Evolutionary conservation across 2,113 vertebrate species (phyloP).

Genomic region (Oryzias melastigma): DNA sequence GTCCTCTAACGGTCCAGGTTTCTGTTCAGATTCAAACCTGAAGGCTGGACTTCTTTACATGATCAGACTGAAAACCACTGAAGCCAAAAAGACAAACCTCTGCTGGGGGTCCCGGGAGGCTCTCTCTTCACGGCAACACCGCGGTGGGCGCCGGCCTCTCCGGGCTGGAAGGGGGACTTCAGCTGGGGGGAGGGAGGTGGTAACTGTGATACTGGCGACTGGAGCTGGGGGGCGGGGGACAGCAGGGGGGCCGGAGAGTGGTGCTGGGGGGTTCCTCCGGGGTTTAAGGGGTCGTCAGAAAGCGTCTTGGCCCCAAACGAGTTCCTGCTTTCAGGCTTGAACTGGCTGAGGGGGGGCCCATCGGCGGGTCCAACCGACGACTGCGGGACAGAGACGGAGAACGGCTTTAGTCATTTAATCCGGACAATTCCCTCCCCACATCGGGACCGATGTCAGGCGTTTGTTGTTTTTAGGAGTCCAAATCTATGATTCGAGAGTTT

Average conservation of each 20-base stretch:
- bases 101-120: slow-evolving; percentile 68
- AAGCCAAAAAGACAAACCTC: slow-evolving; percentile 51
- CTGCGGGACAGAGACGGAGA: slow-evolving; percentile 44
- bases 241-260: slow-evolving; percentile 53
- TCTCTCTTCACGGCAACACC: slow-evolving; percentile 81
- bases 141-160: slow-evolving; percentile 70
- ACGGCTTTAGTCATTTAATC: too few species aligned
- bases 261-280: slow-evolving; percentile 48
- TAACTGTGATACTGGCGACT: slow-evolving; percentile 55
- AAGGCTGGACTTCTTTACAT: too few species aligned
- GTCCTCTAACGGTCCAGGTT: too few species aligned
- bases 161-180: slow-evolving; percentile 70
- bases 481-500: too few species aligned
- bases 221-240: slow-evolving; percentile 52
- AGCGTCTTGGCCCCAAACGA: slow-evolving; percentile 72
- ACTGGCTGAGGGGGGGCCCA: slow-evolving; percentile 83
- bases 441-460: too few species aligned
- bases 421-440: too few species aligned
- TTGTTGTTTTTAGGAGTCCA: too few species aligned
- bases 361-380: slow-evolving; percentile 76
- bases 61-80: too few species aligned
- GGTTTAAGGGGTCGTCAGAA: slow-evolving; percentile 41
- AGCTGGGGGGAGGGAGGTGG: slow-evolving; percentile 47
- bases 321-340: slow-evolving; percentile 84
- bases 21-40: too few species aligned